Conservation (phyloP, 2,888 invertebrate species). For the Nephrotoma guestfalica region DNA sequence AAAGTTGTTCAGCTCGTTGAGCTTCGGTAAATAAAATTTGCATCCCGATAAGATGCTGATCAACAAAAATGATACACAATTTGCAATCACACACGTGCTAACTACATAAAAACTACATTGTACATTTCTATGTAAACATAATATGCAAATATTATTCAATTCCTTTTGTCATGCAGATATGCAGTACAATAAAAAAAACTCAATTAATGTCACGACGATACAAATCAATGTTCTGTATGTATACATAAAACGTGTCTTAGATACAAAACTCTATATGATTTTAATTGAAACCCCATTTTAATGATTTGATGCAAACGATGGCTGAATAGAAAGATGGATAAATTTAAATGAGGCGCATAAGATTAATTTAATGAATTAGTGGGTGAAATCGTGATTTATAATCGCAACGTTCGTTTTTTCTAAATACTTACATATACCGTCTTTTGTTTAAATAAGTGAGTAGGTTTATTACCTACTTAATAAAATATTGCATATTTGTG, state of each 20-base stretch:
- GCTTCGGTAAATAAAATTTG: no score
- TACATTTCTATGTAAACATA: neutral
- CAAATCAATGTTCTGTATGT: neutral
- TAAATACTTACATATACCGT: neutral
- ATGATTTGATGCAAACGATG: neutral
- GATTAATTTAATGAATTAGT: neutral
- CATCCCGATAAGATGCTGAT: no score
- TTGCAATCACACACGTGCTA: neutral
- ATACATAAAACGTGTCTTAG: neutral
- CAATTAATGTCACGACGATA: neutral
- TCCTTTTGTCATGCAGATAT: neutral
- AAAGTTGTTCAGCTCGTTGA: no score
- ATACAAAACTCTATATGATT: neutral
- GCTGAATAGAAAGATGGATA: neutral
- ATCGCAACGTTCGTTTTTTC: neutral
- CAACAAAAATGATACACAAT: neutral
- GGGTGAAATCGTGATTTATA: neutral
- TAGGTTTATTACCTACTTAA: neutral
- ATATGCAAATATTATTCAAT: neutral
- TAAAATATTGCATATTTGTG: neutral
- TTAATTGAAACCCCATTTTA: neutral
- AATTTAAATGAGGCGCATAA: neutral
- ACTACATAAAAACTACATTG: neutral
- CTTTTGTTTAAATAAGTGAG: neutral
- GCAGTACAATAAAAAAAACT: neutral